Conservation (phyloP, 1,140 invertebrate genomes). For the Sweltsa coloradensis region DNA sequence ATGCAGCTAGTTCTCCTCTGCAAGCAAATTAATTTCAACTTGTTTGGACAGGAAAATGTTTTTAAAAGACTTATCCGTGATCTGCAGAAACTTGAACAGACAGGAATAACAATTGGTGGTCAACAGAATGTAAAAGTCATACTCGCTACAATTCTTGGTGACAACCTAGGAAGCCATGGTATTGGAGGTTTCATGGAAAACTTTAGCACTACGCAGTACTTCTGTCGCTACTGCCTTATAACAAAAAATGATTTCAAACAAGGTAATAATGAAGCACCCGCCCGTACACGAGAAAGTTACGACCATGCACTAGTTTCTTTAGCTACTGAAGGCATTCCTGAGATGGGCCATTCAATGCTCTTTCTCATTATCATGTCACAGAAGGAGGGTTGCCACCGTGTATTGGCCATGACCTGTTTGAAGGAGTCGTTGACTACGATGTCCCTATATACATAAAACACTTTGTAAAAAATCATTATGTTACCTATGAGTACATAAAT, state of each 20-base stretch:
- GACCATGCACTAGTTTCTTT: not conserved
- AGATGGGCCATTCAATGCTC: not conserved
- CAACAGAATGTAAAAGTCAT: slow-evolving; percentile 18
- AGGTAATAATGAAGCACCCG: not conserved
- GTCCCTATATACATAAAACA: slow-evolving; percentile 1
- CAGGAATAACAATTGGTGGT: not conserved
- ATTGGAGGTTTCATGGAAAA: slow-evolving; percentile 22
- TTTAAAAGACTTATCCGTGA: not conserved
- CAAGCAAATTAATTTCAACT: not conserved
- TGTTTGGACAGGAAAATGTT: not conserved
- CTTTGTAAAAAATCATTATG: slow-evolving; percentile 5
- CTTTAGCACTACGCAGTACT: slow-evolving; percentile 18
- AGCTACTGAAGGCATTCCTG: not conserved
- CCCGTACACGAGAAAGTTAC: not conserved
- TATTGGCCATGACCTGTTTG: slow-evolving; percentile 11
- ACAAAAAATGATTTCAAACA: not conserved
- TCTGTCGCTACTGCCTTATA: slow-evolving; percentile 20
- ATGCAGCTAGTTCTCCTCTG: slow-evolving; percentile 8
- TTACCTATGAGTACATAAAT: slow-evolving; percentile 9
- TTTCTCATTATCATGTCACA: slow-evolving; percentile 5
- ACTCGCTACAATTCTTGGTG: slow-evolving; percentile 21
- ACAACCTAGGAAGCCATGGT: slow-evolving; percentile 22
- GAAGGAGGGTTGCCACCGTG: slow-evolving; percentile 10
- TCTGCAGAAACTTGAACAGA: not conserved
- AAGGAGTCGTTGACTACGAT: slow-evolving; percentile 10